Evolutionary conservation across 2,888 invertebrate species (phyloP).

Genomic region (Drosophila melanosoma): DNA sequence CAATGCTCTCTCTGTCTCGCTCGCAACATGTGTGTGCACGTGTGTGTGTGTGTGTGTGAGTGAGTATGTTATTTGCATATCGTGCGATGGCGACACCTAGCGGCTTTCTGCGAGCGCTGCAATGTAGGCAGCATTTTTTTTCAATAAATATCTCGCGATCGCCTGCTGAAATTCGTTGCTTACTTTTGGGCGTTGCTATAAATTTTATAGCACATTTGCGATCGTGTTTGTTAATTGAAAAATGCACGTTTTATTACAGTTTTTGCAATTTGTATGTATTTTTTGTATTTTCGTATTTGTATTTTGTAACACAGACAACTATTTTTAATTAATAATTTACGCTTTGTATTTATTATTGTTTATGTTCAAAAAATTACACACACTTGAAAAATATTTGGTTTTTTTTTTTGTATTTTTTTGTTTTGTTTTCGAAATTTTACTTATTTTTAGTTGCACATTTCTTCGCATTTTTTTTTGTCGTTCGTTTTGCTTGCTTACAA

Average conservation of each 20-base stretch:
- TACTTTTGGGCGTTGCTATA: slow-evolving; percentile 59
- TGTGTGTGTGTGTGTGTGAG: slow-evolving; percentile 8
- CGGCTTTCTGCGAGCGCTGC: slow-evolving; percentile 17
- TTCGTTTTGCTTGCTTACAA: slow-evolving; percentile 40
- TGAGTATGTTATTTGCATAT: slow-evolving; percentile 20
- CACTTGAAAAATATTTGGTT: slow-evolving; percentile 77
- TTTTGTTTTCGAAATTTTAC: slow-evolving; percentile 30
- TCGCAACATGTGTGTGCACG: slow-evolving; percentile 7
- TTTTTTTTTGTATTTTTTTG: slow-evolving; percentile 23
- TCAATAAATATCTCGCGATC: neutral
- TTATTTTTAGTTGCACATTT: slow-evolving; percentile 43
- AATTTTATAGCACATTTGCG: slow-evolving; percentile 56
- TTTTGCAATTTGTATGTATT: slow-evolving; percentile 69
- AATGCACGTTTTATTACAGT: slow-evolving; percentile 47
- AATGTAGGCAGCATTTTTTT: slow-evolving; percentile 51
- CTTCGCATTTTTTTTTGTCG: slow-evolving; percentile 1
- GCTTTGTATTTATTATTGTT: slow-evolving; percentile 68
- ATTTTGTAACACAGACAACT: slow-evolving; percentile 79
- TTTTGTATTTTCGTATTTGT: slow-evolving; percentile 72
- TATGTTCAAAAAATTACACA: slow-evolving; percentile 79
- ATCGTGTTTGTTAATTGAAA: slow-evolving; percentile 26
- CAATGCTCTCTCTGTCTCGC: slow-evolving; percentile 3
- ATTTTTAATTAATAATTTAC: slow-evolving; percentile 75
- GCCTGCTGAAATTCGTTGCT: slow-evolving; percentile 18
- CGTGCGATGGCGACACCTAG: slow-evolving; percentile 39